phyloP scores from a whole-genome alignment of 2,797 vertebrate species.

The Phylloscopus collybita region DNA sequence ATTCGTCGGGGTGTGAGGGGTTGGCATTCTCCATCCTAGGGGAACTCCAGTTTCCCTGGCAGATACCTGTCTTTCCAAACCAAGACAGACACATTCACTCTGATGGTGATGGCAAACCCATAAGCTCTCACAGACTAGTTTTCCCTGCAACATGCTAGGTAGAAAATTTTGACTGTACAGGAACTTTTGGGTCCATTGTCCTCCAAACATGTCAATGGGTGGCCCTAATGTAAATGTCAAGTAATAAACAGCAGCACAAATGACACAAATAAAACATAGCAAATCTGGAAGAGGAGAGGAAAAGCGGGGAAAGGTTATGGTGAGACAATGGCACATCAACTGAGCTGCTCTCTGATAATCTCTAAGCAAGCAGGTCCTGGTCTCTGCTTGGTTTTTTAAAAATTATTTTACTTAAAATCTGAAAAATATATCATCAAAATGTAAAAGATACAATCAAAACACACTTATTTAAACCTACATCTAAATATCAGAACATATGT shows the following conservation, averaged over 20 bases:
- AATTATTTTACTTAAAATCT: too few relatives aligned
- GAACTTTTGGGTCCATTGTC: background rate
- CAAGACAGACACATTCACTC: background rate
- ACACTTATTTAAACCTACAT: background rate
- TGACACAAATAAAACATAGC: background rate
- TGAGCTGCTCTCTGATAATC: background rate
- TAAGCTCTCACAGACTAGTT: rapidly evolving
- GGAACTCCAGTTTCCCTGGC: too few relatives aligned
- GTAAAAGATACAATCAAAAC: background rate
- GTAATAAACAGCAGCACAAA: background rate
- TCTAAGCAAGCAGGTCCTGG: background rate
- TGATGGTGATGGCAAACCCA: background rate
- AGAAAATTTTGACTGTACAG: background rate
- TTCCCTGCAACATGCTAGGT: background rate
- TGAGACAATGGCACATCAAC: background rate
- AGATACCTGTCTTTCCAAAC: too few relatives aligned
- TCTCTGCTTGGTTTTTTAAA: background rate
- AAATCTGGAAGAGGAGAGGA: background rate
- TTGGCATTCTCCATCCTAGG: too few relatives aligned
- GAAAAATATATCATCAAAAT: background rate
- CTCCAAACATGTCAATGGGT: background rate
- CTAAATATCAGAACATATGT: conserved; percentile 36
- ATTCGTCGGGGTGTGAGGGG: too few relatives aligned
- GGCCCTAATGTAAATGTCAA: background rate
- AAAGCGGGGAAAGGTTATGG: background rate